Base-by-base conservation (phyloP, 2,888 invertebrate species). In the Metacarcinus magister region DNA sequence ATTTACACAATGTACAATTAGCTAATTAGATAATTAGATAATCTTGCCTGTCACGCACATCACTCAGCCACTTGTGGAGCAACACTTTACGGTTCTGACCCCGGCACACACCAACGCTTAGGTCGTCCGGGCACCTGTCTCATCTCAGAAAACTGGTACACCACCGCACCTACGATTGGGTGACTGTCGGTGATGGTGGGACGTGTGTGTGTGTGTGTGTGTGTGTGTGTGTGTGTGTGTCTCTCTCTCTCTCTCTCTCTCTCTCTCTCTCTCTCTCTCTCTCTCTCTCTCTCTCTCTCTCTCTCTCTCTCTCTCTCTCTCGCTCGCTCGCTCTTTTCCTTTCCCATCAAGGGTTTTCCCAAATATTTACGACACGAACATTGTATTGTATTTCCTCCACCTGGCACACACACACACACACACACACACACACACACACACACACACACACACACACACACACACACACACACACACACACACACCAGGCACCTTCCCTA, bases 261-360 rank as follows among this genome's bases (percentile, higher is more conserved):
- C 67, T 67, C 67, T 67, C 67, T 67, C 67, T 67, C 67, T 67
- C 67, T 67, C 67, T 67, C 67, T 67, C 67, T 67, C 67, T 67
- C 67, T 67, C 67, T 67, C 67, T 67, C 67, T 67, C 67, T 67
- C 54, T 54, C 54, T 67, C 67, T 67, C 67, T 67, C 67, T 67
- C 67, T 67, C 67, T 67, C 67, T 67, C 19, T 67, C 19, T 67
- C 19, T 67, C 19, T 67, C 19, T 3, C 19, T 67, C 19, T 3
- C 19, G 2, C 19, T 67, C 4, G 0, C 4, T 67, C 4, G 4
- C 4, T 67, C 19, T 23, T 67, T 67, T 67, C 67, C 67, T 67
- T n/a, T 3, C 67, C 67, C 67, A 67, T 23, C 67, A 67, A 23
- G 8, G n/a, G n/a, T 67, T 67, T 67, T 67, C n/a, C 67, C 67